phyloP scores from a whole-genome alignment of 2,797 vertebrate genomes.

The Premnoplex brunnescens region DNA sequence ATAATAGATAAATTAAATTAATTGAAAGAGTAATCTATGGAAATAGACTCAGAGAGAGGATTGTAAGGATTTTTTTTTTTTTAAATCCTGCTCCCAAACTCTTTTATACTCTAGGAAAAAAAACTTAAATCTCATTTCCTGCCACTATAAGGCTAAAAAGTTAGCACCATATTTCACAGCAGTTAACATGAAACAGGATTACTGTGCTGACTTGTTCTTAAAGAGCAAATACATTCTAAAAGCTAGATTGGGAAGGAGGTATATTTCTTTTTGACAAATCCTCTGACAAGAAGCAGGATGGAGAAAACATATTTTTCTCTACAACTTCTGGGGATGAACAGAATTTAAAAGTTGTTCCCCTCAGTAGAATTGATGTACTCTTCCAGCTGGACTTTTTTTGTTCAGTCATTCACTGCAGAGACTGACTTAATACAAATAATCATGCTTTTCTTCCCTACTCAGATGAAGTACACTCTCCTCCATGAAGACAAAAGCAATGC shows the following conservation, averaged over 20 bases:
- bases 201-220: conserved; percentile 36
- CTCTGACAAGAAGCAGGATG: neutral
- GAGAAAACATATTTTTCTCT: neutral
- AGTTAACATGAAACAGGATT: conserved; percentile 20
- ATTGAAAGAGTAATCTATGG: neutral
- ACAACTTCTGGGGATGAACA: neutral
- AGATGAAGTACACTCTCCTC: neutral
- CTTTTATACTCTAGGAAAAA: neutral
- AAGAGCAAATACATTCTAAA: conserved; percentile 19
- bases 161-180: conserved; percentile 37
- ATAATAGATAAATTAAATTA: neutral
- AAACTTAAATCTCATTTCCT: conserved; percentile 42
- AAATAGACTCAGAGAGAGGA: neutral
- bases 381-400: neutral
- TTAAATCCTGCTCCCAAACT: neutral
- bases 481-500: neutral
- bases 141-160: conserved; percentile 19
- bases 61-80: neutral
- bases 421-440: neutral
- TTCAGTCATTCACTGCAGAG: neutral
- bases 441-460: neutral
- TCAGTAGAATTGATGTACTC: neutral
- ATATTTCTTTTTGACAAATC: conserved; percentile 19
- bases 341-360: neutral
- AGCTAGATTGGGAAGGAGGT: neutral